Conservation (phyloP, 1,140 invertebrate species). For the Hylyphantes graminicola region DNA sequence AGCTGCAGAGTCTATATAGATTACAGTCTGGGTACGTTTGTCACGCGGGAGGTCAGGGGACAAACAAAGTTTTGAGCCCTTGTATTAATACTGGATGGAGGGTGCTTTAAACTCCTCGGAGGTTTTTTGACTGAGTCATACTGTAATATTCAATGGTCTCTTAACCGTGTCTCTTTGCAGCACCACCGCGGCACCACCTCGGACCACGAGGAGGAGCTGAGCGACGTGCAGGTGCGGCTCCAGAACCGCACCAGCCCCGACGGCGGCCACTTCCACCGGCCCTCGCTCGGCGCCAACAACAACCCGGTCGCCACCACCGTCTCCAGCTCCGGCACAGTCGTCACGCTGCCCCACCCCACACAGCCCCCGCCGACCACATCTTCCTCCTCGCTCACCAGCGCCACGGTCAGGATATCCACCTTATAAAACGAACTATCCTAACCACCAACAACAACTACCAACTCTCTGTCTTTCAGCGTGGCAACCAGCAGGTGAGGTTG, state of each 20-base stretch:
- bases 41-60: too few species aligned
- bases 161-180: constrained; percentile 62
- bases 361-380: constrained; percentile 10
- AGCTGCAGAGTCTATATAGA: too few species aligned
- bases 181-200: constrained; percentile 65
- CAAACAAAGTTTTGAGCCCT: too few species aligned
- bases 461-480: background rate
- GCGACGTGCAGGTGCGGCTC: constrained; percentile 70
- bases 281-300: constrained; percentile 41
- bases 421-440: constrained; percentile 6
- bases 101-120: too few species aligned
- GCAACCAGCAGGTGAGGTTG: background rate
- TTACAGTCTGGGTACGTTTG: too few species aligned
- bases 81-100: too few species aligned
- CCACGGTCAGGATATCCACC: constrained; percentile 51
- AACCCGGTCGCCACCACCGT: constrained; percentile 29
- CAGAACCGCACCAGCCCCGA: constrained; percentile 65
- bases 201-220: constrained; percentile 69
- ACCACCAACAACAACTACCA: background rate
- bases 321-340: constrained; percentile 51
- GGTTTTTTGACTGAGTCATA: too few species aligned
- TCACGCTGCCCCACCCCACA: constrained; percentile 52
- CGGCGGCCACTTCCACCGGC: constrained; percentile 57
- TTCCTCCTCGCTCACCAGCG: background rate
- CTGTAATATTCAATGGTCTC: too few species aligned